Evolutionary conservation across 2,888 invertebrate genomes (phyloP).

Genomic region (Agrotis puta): DNA sequence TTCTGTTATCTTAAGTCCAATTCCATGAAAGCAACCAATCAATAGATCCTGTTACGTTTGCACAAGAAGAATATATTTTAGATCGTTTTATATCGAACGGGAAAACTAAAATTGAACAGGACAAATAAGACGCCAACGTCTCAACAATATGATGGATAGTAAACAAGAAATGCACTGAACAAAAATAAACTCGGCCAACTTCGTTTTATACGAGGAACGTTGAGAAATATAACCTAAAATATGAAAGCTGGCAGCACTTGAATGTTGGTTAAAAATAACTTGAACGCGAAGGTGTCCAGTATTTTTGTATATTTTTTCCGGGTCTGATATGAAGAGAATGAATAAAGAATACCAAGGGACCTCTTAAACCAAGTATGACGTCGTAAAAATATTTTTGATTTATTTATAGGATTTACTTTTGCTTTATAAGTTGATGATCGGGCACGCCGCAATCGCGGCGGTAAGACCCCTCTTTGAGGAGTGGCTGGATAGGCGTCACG

Average conservation of each 20-base stretch:
- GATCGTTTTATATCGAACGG: constrained; percentile 67
- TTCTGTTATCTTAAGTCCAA: neutral
- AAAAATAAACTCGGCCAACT: constrained; percentile 83
- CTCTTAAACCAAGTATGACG: constrained; percentile 35
- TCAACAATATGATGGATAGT: constrained; percentile 85
- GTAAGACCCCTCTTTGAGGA: too few species aligned
- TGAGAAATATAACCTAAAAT: constrained; percentile 77
- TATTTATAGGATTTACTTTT: constrained; percentile 31
- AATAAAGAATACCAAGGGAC: constrained; percentile 32
- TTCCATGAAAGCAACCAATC: constrained; percentile 14
- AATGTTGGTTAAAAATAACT: constrained; percentile 79
- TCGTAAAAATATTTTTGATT: constrained; percentile 44
- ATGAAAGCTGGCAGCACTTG: constrained; percentile 73
- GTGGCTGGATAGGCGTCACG: too few species aligned
- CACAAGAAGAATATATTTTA: constrained; percentile 51
- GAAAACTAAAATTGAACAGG: constrained; percentile 78
- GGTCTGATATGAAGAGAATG: constrained; percentile 34
- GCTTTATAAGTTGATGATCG: constrained; percentile 34
- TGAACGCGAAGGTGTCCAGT: constrained; percentile 57
- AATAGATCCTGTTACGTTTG: constrained; percentile 31
- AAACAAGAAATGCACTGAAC: constrained; percentile 84
- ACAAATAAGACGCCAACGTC: constrained; percentile 76
- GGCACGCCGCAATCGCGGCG: too few species aligned
- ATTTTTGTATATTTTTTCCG: constrained; percentile 43
- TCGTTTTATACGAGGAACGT: constrained; percentile 75